Conservation (phyloP, 2,113 vertebrate species). For the Strix uralensis region DNA sequence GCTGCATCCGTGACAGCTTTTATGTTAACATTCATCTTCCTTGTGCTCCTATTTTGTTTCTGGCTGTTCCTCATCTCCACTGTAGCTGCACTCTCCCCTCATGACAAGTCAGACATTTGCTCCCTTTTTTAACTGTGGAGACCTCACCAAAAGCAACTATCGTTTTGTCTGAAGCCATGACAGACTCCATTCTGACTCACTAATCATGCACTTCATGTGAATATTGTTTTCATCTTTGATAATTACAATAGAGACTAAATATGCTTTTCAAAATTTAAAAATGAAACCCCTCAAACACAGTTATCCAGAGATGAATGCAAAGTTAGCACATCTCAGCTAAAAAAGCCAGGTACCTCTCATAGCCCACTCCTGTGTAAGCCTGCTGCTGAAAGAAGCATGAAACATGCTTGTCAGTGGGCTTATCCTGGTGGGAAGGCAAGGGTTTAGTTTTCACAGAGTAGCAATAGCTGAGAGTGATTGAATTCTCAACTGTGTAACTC, state of each 20-base stretch:
- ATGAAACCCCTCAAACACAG: not conserved
- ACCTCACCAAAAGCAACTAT: not conserved
- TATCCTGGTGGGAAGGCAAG: not conserved
- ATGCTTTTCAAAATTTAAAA: not conserved
- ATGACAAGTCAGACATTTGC: not conserved
- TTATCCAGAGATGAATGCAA: not conserved
- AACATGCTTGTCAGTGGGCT: accelerated
- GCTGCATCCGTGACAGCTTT: not conserved
- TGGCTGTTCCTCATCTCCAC: no score
- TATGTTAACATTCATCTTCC: not conserved
- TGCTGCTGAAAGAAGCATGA: not conserved
- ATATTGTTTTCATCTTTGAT: not conserved
- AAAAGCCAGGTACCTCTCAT: not conserved
- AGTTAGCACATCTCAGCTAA: not conserved
- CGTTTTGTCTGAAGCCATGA: not conserved
- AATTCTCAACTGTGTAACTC: not conserved
- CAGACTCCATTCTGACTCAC: not conserved
- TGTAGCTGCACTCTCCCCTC: accelerated
- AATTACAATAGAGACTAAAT: not conserved
- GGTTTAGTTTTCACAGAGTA: not conserved
- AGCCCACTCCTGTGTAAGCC: no score
- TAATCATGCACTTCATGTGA: not conserved
- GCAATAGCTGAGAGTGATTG: not conserved
- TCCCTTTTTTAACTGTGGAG: not conserved
- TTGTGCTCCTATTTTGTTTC: not conserved